Conservation (phyloP, 1,140 invertebrate genomes). For the Dendrolimus punctatus region DNA sequence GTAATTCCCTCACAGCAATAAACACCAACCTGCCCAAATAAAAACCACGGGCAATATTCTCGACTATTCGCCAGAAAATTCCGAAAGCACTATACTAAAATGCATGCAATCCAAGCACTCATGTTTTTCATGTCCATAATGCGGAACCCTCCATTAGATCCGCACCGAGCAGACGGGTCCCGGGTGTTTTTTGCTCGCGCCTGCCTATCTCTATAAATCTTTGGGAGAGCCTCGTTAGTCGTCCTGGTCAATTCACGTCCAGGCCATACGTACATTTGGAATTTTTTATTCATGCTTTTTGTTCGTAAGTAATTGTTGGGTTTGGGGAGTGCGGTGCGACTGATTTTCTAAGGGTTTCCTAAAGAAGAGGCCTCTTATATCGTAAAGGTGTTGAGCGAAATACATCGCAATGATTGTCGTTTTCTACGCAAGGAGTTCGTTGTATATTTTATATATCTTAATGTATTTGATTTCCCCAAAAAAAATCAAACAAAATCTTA, state of each 20-base stretch:
- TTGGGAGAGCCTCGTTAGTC: constrained; percentile 34
- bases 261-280: constrained; percentile 14
- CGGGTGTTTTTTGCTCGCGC: constrained; percentile 22
- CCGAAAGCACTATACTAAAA: constrained; percentile 12
- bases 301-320: constrained; percentile 4
- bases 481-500: too few relatives aligned
- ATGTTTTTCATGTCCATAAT: constrained; percentile 21
- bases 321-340: not conserved
- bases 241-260: constrained; percentile 27
- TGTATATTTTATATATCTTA: too few relatives aligned
- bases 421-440: too few relatives aligned
- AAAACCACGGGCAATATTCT: not conserved
- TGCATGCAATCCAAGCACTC: constrained; percentile 22
- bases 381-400: too few relatives aligned
- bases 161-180: constrained; percentile 17
- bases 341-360: not conserved
- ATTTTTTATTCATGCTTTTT: constrained; percentile 30
- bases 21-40: too few relatives aligned
- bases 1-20: too few relatives aligned
- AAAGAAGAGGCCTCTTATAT: not conserved
- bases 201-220: constrained; percentile 34
- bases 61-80: constrained; percentile 5
- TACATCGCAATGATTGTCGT: too few relatives aligned
- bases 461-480: too few relatives aligned
- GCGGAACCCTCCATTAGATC: constrained; percentile 23